phyloP scores from a whole-genome alignment of 2,797 vertebrate genomes.

The Tokudaia tokunoshimensis region DNA sequence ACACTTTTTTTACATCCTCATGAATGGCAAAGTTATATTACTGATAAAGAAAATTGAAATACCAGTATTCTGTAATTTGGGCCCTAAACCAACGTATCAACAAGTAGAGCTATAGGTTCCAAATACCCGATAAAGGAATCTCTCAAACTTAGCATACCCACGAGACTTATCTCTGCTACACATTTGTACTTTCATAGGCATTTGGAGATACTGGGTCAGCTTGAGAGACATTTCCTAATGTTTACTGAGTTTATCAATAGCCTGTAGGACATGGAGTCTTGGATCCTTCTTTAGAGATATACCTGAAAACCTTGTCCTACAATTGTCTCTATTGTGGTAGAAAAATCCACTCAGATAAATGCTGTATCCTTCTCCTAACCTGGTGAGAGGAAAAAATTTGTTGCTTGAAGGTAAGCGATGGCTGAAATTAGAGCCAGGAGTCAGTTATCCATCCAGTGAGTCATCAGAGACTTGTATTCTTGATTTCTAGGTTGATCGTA shows the following conservation, averaged over 20 bases:
- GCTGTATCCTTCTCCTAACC: conserved; percentile 4
- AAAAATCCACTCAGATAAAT: conserved; percentile 29
- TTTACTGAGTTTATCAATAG: conserved; percentile 25
- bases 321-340: conserved; percentile 46
- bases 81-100: conserved; percentile 10
- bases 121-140: conserved; percentile 27
- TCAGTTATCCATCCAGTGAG: background rate
- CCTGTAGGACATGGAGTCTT: background rate
- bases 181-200: conserved; percentile 57
- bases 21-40: conserved; percentile 27
- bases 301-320: conserved; percentile 43
- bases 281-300: conserved; percentile 16
- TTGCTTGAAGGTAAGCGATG: conserved; percentile 1
- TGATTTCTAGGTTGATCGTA: conserved; percentile 82
- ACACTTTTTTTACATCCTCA: conserved; percentile 31
- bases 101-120: conserved; percentile 17
- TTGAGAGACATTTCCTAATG: background rate
- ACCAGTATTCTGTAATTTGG: conserved; percentile 33
- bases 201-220: conserved; percentile 3
- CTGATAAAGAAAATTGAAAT: conserved; percentile 31
- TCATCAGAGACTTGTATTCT: conserved; percentile 88
- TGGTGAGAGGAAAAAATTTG: background rate
- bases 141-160: background rate
- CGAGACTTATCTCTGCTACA: conserved; percentile 19
- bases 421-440: background rate